These are phyloP conservation scores for Anabacerthia variegaticeps DNA, from an alignment of 2,797 vertebrate species.

Conservation along the genomic window DNA sequence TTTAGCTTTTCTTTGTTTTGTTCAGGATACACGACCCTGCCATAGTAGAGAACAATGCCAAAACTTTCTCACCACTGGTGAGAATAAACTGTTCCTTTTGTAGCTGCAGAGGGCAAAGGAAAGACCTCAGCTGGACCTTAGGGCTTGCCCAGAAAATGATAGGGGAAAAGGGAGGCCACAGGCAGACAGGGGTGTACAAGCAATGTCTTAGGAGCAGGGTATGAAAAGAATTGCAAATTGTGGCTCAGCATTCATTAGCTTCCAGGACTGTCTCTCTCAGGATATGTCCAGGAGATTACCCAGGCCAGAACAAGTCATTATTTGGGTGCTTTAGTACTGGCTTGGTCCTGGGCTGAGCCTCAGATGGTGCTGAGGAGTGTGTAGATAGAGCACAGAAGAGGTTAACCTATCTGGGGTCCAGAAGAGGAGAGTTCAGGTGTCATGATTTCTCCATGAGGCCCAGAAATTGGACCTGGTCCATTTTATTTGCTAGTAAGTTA, in stretches of 20 bases:
- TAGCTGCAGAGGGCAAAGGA: not conserved
- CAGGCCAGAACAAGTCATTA: not conserved
- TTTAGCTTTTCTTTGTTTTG: not conserved
- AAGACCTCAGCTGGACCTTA: not conserved
- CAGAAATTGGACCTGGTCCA: not conserved
- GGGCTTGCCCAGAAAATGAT: not conserved
- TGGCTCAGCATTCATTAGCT: not conserved
- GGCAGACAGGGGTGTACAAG: not conserved
- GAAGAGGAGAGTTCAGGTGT: not conserved
- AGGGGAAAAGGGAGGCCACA: not conserved
- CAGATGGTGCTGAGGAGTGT: not conserved
- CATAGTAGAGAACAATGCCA: not conserved
- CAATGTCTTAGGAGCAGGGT: not conserved
- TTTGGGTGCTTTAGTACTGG: not conserved
- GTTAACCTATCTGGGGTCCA: not conserved
- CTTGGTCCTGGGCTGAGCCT: not conserved
- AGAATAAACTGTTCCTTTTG: not conserved
- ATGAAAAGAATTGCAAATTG: not conserved
- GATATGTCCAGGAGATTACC: not conserved
- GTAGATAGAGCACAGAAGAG: not conserved
- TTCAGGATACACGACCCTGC: not conserved
- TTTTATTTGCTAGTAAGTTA: not conserved
- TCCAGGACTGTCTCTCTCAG: not conserved
- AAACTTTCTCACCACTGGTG: not conserved
- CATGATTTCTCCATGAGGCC: not conserved